Conservation (phyloP, 1,140 invertebrate genomes). For the Pectinophora gossypiella region DNA sequence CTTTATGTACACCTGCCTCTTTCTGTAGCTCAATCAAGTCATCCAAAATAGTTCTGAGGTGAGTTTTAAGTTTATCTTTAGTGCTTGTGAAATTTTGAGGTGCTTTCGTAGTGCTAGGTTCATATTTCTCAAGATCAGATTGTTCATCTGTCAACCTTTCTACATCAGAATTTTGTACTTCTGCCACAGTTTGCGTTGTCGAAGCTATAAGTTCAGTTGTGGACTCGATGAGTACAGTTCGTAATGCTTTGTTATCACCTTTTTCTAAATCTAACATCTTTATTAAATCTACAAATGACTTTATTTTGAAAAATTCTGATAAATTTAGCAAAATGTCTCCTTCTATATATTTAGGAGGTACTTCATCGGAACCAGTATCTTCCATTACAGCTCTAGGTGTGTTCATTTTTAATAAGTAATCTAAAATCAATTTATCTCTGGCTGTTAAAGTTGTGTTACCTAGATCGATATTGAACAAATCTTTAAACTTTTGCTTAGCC, state of each 20-base stretch:
- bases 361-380: neutral
- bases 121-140: too few relatives aligned
- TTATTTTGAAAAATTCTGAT: slow-evolving; percentile 57
- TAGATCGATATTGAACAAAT: slow-evolving; percentile 31
- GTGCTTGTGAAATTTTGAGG: slow-evolving; percentile 15
- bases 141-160: too few relatives aligned
- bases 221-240: neutral
- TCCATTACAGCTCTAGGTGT: slow-evolving; percentile 33
- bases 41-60: slow-evolving; percentile 49
- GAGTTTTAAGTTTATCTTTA: slow-evolving; percentile 50
- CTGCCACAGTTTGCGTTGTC: neutral
- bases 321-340: slow-evolving; percentile 53
- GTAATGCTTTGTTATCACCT: neutral
- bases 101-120: neutral
- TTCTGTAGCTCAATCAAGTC: slow-evolving; percentile 52
- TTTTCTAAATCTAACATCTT: slow-evolving; percentile 23
- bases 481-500: slow-evolving; percentile 27
- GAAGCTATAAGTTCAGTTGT: neutral
- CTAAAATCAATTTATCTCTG: slow-evolving; percentile 53
- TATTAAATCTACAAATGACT: slow-evolving; percentile 45
- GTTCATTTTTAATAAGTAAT: slow-evolving; percentile 49
- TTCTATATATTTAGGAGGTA: slow-evolving; percentile 18
- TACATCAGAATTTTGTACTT: neutral
- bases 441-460: slow-evolving; percentile 29
- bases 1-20: slow-evolving; percentile 24